Percentiles rank a stretch among this genome's conserved stretches.
These are phyloP conservation scores for Astreopora myriophthalma DNA, from an alignment of 64 coral and sea anemone genomes.

Conservation along the genomic window DNA sequence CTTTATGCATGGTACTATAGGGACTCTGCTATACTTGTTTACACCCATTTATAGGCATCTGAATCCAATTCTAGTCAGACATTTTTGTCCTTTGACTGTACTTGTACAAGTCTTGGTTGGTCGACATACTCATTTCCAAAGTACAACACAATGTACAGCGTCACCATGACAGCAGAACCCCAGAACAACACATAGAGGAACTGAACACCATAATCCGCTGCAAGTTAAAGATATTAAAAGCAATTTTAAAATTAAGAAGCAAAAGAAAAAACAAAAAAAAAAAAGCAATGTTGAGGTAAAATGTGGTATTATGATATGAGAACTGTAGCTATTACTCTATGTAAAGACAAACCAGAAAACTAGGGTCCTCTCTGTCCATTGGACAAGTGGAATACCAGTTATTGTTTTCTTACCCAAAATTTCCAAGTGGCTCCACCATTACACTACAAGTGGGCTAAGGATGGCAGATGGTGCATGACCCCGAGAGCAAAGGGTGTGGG, in stretches of 20 bases:
- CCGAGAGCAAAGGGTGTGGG: neutral
- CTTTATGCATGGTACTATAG: neutral
- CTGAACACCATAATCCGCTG: conserved; percentile 90
- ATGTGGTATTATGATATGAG: neutral
- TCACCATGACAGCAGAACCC: conserved; percentile 84
- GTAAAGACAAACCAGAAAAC: neutral
- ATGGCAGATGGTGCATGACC: neutral
- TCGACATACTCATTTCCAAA: conserved; percentile 96
- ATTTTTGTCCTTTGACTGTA: conserved; percentile 82
- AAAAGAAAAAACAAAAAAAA: too few species aligned
- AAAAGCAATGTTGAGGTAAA: neutral
- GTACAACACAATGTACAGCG: conserved; percentile 89
- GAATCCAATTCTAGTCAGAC: conserved; percentile 89
- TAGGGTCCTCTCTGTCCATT: neutral
- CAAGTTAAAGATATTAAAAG: neutral
- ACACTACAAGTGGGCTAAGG: neutral
- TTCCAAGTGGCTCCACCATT: neutral
- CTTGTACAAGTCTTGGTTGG: conserved; percentile 88
- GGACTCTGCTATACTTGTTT: neutral
- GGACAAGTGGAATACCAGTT: too few species aligned
- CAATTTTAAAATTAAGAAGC: neutral
- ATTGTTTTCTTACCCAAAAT: neutral
- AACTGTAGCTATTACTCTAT: too few species aligned
- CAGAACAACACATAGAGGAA: conserved; percentile 95
- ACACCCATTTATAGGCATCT: conserved; percentile 27